These are phyloP conservation scores for Saturnia pavonia DNA, from an alignment of 2,888 invertebrate genomes.

Conservation along the genomic window DNA sequence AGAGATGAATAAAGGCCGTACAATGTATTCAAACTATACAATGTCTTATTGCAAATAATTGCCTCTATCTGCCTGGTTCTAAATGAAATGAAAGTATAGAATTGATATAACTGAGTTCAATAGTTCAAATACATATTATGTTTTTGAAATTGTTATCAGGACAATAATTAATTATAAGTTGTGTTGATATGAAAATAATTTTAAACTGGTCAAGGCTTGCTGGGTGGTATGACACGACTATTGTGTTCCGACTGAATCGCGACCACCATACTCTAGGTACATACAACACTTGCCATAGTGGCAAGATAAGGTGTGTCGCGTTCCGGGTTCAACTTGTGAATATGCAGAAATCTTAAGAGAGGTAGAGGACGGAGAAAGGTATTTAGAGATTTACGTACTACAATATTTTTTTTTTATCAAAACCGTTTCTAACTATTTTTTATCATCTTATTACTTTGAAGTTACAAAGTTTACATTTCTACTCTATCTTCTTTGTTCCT, in stretches of 20 bases:
- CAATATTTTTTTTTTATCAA: no score
- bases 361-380: no score
- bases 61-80: neutral
- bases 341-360: no score
- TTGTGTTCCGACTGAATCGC: no score
- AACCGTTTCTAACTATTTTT: neutral
- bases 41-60: conserved; percentile 19
- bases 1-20: conserved; percentile 8
- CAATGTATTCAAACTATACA: conserved; percentile 13
- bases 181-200: neutral
- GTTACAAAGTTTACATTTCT: neutral
- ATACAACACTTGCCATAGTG: no score
- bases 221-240: no score
- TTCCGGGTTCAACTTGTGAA: no score
- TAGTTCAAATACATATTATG: neutral
- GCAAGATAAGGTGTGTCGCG: no score
- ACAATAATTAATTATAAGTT: neutral
- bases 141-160: neutral
- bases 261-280: no score
- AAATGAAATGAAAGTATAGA: neutral
- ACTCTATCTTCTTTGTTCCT: neutral
- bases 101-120: no score
- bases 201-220: neutral
- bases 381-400: no score
- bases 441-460: neutral